A percentile compares a stretch with the other conserved stretches of the same genome.
phyloP scores from a whole-genome alignment of 2,888 invertebrate genomes.

The Chelonus formosanus region DNA sequence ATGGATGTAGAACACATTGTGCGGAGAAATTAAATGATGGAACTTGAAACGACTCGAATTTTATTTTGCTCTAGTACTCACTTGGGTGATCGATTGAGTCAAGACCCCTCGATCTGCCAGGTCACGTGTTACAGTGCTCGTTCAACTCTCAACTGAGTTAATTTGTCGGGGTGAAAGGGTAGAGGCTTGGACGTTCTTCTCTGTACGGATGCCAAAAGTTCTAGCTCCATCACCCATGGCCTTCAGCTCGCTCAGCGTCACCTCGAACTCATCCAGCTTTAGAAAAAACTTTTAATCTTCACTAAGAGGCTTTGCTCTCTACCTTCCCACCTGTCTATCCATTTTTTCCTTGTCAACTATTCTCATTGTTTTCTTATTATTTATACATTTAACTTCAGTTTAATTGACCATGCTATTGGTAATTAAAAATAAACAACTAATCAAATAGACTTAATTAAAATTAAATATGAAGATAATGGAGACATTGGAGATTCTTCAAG shows the following conservation, averaged over 20 bases:
- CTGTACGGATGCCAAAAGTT: constrained; percentile 35
- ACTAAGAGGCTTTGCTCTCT: not conserved
- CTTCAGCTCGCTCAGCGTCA: constrained; percentile 28
- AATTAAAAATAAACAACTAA: too few species aligned
- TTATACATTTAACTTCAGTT: not conserved
- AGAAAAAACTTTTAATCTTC: constrained; percentile 24
- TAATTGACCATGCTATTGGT: too few species aligned
- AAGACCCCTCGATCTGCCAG: constrained; percentile 32
- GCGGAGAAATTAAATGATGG: too few species aligned
- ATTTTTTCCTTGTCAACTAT: constrained; percentile 1
- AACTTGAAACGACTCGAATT: too few species aligned
- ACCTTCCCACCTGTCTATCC: not conserved
- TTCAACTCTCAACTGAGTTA: constrained; percentile 38
- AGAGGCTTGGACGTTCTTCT: constrained; percentile 24
- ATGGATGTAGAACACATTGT: too few species aligned
- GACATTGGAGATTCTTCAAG: too few species aligned
- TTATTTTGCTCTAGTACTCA: too few species aligned
- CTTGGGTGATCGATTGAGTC: constrained; percentile 35
- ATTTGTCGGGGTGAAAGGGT: constrained; percentile 32
- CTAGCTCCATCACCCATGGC: constrained; percentile 37
- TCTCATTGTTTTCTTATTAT: constrained; percentile 1
- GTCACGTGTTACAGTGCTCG: constrained; percentile 39
- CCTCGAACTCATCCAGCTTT: constrained; percentile 24
- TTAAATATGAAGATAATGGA: too few species aligned
- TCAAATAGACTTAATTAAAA: too few species aligned